Base-by-base conservation (phyloP, 2,797 vertebrate species). In the Chelon auratus region DNA sequence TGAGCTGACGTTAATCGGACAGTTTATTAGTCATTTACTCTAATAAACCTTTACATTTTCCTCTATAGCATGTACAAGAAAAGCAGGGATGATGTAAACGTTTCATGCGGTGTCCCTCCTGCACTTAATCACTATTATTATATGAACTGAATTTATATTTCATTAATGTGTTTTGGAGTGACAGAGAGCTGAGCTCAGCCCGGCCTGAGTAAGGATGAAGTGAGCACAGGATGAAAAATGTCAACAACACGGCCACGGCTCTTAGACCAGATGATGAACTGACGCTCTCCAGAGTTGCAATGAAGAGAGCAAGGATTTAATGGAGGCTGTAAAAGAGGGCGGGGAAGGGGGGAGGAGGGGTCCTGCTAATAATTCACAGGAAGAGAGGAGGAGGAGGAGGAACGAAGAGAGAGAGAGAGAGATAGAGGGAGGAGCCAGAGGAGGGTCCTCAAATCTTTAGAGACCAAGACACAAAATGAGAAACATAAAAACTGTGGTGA, bases 281-380 rank as follows among this genome's bases (percentile, higher is more conserved):
- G 80, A 77, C 1, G 37, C 66, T 37, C 57, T 81, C 40, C 2
- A 85, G 83, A 74, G 75, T 72, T 77, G 65, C 74, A 68, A 64
- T 76, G 82, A 79, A 65, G 75, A 83, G 81, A 81, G 80, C 59
- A 26, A 72, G 69, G 87, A 85, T 92, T 90, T 92, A 91, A 91
- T 91, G 85, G 83, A 87, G 82, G 86, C 80, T 75, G 78, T 90
- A 87, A 91, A 90, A 84, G 82, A 82, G 76, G 70, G 68, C 69
- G 80, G 62, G 70, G 71, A 80, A 72, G 62, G 58, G 80, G 24
- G 0, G 73, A 59, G 60, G 80, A 20, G 0, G 52, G 78, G 75
- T 66, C 53, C 52, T 48, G 83, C 80, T 87, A 91, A 92, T 92
- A 88, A 91, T 85, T 89, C 72, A 72, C 59, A 66, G 30, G 72